Base-by-base conservation (phyloP, 2,888 invertebrate genomes). In the Anagyrus pseudococci region DNA sequence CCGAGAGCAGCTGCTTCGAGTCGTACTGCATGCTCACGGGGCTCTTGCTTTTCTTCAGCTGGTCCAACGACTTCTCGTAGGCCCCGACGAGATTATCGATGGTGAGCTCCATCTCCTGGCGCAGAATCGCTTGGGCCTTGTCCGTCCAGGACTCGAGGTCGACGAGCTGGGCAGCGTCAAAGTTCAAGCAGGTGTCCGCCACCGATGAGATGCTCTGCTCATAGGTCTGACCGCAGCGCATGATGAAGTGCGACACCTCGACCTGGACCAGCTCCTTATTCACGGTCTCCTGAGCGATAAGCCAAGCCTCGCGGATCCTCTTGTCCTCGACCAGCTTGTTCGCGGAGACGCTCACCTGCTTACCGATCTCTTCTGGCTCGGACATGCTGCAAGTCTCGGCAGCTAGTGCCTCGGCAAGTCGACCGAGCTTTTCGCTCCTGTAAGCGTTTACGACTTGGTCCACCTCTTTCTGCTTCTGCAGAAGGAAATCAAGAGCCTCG, bases 81-180 rank as follows among this genome's bases (percentile, higher is more conserved):
- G 86, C 84, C 52, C 83, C 84, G 2, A 88, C 88, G 46, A 92
- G 83, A 74, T 90, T 89, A 55, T 85, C 84, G 29, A 90, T 87
- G 60, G 88, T 88, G 58, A 84, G 84, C 72, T 90, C 89, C 86
- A 92, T 88, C 80, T 91, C 90, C 68, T 85, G 85, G 67, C 88
- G 86, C 67, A 93, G 82, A 67, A 86, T 86, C 72, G 88, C 87
- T 75, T 89, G 89, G 40, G 91, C 90, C 1, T 88, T 87, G 75
- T 89, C 90, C 68, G 89, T 87, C 87, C 91, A 91, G 60, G 88
- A 85, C 77, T 92, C 92, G 54, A 91, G 83, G 55, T 88, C 87
- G 2, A 89, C 85, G 67, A 88, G 85, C 76, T 90, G 89, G 64
- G 86, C 86, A 8, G 87, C 86, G n/a, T 78, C 75, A 13, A 83